Conservation (phyloP, 2,113 vertebrate species). For the Xiphophorus maculatus region DNA sequence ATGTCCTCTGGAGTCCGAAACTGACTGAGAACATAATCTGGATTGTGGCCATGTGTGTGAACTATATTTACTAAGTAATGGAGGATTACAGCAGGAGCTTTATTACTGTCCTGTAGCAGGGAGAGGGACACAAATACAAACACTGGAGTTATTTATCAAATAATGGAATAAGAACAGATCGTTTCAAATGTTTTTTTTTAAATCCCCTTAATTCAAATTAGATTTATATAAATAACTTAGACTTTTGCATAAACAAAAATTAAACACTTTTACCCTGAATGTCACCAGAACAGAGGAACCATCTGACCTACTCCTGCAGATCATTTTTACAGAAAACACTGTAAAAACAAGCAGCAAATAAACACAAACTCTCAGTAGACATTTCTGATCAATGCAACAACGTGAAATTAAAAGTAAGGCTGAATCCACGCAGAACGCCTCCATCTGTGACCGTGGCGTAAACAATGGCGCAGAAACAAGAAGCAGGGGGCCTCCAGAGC, state of each 20-base stretch:
- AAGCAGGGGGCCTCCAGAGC: not conserved
- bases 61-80: not conserved
- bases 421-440: not conserved
- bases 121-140: not conserved
- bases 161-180: too few relatives aligned
- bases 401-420: not conserved
- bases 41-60: not conserved
- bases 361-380: not conserved
- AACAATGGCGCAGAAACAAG: not conserved
- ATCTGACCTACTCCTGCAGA: too few relatives aligned
- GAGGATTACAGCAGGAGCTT: not conserved
- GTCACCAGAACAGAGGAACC: too few relatives aligned
- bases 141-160: not conserved
- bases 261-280: too few relatives aligned
- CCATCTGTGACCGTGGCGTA: not conserved
- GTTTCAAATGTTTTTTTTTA: too few relatives aligned
- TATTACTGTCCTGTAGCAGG: not conserved
- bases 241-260: too few relatives aligned
- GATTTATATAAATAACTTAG: too few relatives aligned
- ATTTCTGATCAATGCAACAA: not conserved
- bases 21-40: not conserved
- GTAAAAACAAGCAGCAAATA: not conserved
- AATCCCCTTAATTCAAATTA: too few relatives aligned
- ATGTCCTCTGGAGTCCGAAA: not conserved
- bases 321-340: not conserved